Conservation (phyloP, 2,888 invertebrate genomes). For the Habroteleia sp. region DNA sequence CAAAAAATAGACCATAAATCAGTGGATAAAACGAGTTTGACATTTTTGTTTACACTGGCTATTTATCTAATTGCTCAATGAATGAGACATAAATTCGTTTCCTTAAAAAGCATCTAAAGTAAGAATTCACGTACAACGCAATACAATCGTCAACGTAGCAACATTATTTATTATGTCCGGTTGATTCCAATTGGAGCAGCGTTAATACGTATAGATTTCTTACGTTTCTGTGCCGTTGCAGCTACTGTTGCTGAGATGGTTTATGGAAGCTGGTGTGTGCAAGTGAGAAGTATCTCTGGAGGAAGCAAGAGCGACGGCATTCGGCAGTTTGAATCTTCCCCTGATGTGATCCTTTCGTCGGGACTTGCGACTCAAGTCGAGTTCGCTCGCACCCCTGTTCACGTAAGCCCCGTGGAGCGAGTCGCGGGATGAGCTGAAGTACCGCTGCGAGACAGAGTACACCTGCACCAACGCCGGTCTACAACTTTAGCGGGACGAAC, state of each 20-base stretch:
- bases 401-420: conserved; percentile 87
- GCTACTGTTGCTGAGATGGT: conserved; percentile 84
- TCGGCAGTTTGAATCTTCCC: conserved; percentile 85
- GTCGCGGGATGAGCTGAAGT: conserved; percentile 88
- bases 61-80: background rate
- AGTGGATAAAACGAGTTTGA: no score
- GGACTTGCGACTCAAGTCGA: conserved; percentile 88
- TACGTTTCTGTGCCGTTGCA: conserved; percentile 87
- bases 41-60: no score
- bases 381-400: conserved; percentile 87
- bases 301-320: conserved; percentile 84
- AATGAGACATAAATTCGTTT: background rate
- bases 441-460: conserved; percentile 82
- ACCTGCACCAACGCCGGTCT: conserved; percentile 73
- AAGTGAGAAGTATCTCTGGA: conserved; percentile 89
- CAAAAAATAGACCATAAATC: no score
- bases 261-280: conserved; percentile 83
- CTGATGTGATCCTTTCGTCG: conserved; percentile 84
- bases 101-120: background rate
- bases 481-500: conserved; percentile 64
- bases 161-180: conserved; percentile 11
- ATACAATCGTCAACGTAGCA: conserved; percentile 19
- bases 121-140: background rate
- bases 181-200: conserved; percentile 11
- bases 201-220: conserved; percentile 65